These are phyloP conservation scores for Berghia stephanieae DNA, from an alignment of 1,140 invertebrate species.

Conservation along the genomic window DNA sequence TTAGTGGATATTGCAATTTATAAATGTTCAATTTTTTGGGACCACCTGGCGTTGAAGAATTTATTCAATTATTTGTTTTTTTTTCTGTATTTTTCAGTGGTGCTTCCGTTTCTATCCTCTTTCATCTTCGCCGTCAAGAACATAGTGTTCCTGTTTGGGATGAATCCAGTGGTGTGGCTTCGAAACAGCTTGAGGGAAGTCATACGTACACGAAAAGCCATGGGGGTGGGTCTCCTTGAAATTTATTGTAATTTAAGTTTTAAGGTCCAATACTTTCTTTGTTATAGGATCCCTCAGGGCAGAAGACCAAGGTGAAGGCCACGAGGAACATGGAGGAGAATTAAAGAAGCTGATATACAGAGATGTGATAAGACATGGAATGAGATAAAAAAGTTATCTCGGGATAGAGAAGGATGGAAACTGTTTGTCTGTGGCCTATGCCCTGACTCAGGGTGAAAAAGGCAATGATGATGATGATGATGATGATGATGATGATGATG, in stretches of 20 bases:
- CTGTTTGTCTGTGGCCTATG: no score
- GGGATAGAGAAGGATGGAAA: no score
- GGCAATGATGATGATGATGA: background rate
- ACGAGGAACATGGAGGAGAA: no score
- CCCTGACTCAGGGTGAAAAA: no score
- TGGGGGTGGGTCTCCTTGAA: slow-evolving; percentile 45
- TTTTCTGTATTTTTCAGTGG: slow-evolving; percentile 47
- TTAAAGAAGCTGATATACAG: no score
- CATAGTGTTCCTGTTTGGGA: slow-evolving; percentile 53
- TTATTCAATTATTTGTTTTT: background rate
- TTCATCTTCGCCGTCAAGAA: slow-evolving; percentile 58
- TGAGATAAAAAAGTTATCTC: no score
- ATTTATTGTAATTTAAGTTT: background rate
- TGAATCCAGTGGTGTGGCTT: slow-evolving; percentile 57
- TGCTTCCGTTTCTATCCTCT: slow-evolving; percentile 50
- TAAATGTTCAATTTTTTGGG: no score
- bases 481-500: background rate
- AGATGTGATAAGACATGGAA: no score
- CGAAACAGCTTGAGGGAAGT: slow-evolving; percentile 47
- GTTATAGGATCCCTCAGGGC: no score
- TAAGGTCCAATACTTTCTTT: background rate
- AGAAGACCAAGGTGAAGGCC: no score
- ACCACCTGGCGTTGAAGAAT: background rate
- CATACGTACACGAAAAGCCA: slow-evolving; percentile 43
- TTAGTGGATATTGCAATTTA: no score